A percentile compares a stretch with the other conserved stretches of the same genome.
phyloP scores from a whole-genome alignment of 2,888 invertebrate genomes.

The Tetragonisca angustula region DNA sequence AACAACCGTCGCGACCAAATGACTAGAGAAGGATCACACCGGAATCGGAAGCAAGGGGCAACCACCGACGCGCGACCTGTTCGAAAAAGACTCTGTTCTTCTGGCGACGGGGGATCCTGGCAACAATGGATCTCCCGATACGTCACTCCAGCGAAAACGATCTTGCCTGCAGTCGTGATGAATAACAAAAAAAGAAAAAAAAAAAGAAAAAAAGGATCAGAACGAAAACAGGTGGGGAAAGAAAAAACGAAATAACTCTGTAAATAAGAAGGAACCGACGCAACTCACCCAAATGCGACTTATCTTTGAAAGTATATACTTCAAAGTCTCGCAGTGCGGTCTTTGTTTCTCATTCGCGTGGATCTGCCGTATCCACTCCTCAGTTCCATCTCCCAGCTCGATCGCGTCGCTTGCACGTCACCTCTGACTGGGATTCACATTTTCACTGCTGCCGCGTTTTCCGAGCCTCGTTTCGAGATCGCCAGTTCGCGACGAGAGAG shows the following conservation, averaged over 20 bases:
- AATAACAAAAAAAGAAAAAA: not conserved
- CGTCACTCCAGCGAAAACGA: constrained; percentile 14
- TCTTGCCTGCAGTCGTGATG: too few relatives aligned
- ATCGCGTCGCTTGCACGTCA: not conserved
- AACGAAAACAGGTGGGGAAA: too few relatives aligned
- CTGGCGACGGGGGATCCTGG: not conserved
- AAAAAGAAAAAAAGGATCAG: too few relatives aligned
- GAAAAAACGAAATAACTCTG: not conserved
- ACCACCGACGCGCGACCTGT: constrained; percentile 20
- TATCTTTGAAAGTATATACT: too few relatives aligned
- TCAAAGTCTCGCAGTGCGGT: not conserved
- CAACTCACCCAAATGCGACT: not conserved
- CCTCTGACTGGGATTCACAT: too few relatives aligned
- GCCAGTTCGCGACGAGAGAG: too few relatives aligned
- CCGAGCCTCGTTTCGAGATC: too few relatives aligned
- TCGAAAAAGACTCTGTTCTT: not conserved
- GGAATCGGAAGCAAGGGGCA: constrained; percentile 26
- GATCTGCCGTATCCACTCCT: too few relatives aligned
- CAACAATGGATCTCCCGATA: constrained; percentile 18
- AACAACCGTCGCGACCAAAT: constrained; percentile 19
- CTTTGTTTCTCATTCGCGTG: not conserved
- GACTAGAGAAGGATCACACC: constrained; percentile 34
- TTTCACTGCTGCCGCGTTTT: too few relatives aligned
- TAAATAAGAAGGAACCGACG: not conserved
- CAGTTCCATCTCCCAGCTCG: not conserved